Conservation (phyloP, 2,113 vertebrate genomes). For the Columba livia region DNA sequence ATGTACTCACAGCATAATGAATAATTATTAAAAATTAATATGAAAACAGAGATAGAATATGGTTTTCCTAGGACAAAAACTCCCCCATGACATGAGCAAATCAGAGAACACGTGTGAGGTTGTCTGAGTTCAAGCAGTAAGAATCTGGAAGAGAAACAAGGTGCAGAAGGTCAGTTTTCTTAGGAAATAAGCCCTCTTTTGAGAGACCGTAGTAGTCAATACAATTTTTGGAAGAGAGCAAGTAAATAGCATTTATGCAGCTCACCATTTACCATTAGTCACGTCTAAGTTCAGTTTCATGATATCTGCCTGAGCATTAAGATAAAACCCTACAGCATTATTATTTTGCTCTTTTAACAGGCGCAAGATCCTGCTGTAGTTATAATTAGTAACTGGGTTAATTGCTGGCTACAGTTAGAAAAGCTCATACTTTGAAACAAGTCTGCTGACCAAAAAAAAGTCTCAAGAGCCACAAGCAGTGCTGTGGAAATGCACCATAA, state of each 20-base stretch:
- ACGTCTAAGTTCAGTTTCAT: not conserved
- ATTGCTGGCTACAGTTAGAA: not conserved
- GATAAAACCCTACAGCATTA: not conserved
- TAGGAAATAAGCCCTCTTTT: not conserved
- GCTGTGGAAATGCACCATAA: not conserved
- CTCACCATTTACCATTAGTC: not conserved
- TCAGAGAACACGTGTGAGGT: not conserved
- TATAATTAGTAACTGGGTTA: not conserved
- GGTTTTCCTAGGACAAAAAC: not conserved
- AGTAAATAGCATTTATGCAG: not conserved
- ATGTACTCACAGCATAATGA: not conserved
- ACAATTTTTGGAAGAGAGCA: not conserved
- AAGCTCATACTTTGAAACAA: not conserved
- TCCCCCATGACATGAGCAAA: not conserved
- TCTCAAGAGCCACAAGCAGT: not conserved
- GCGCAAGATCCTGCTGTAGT: not conserved
- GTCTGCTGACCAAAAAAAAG: not conserved
- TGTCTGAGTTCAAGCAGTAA: not conserved
- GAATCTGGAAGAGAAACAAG: not conserved
- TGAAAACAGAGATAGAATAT: not conserved
- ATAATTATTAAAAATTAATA: not conserved
- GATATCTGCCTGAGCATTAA: not conserved
- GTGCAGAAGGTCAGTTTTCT: not conserved
- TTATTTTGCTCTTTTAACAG: not conserved
- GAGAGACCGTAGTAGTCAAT: accelerated